Evolutionary conservation across 2,888 invertebrate species (phyloP), one percentile per base, ranked within the genome.

Genomic region (Tromatobia lineatoria): DNA sequence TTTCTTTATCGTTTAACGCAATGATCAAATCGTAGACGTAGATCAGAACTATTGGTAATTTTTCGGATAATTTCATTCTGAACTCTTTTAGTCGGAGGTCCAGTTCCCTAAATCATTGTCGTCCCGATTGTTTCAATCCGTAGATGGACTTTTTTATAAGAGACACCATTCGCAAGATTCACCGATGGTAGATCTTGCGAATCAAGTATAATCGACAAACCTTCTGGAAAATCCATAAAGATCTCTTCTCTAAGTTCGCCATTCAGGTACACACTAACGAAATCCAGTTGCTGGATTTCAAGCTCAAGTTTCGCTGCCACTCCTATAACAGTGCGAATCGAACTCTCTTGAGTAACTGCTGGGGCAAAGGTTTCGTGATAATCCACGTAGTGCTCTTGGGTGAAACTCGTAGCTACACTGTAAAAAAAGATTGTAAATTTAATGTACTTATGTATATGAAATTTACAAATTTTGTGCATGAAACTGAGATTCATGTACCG

Each of bases 1-100:
- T 85, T n/a, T 78, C 67, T 23, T 45, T 18, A 77, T 87, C 73
- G 18, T 75, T 85, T 15, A 86, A 89, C 34, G 82, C 82, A 23
- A 89, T 78, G 13, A 90, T 42, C 23, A 90, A 85, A 74, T 90
- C 90, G 66, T 90, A 88, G 4, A 91, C 90, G 81, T 88, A 89
- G 20, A 88, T 86, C 10, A 84, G 73, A 8, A 87, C 45, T 3
- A 78, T 86, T n/a, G 81, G 61, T 61, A 82, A 42, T n/a, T 85
- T 82, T 57, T 81, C 74, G n/a, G 80, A 80, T 20, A 85, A 82
- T 50, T 73, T 67, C 18, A 84, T n/a, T 61, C 80, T 86, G 29
- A 88, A 64, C 42, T 81, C 18, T 66, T 78, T 73, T 42, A 89
- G 66, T 10, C 52, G 71, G 20, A 64, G 69, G 45, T 86, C 71